Conservation (phyloP, 2,888 invertebrate genomes). For the Ischnus inquisitorius region DNA sequence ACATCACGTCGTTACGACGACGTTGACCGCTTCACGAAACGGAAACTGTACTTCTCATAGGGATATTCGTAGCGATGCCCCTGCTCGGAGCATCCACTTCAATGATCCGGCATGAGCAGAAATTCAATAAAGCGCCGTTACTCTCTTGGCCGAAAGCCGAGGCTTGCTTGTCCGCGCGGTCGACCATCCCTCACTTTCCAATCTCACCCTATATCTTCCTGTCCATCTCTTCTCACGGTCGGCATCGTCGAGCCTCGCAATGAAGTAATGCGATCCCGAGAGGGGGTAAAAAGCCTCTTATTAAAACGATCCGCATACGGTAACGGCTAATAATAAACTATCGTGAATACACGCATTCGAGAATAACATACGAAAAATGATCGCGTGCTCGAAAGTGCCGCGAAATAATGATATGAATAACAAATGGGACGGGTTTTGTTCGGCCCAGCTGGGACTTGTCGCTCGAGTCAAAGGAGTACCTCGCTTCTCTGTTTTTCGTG, state of each 20-base stretch:
- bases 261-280: neutral
- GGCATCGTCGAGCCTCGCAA: neutral
- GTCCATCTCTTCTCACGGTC: too few relatives aligned
- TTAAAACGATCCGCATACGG: neutral
- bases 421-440: constrained; percentile 33
- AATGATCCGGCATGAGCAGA: constrained; percentile 48
- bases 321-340: neutral
- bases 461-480: constrained; percentile 48
- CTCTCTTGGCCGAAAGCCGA: constrained; percentile 45
- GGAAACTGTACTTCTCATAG: neutral
- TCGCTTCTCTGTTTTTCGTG: neutral
- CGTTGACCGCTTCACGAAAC: too few relatives aligned
- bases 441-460: constrained; percentile 17
- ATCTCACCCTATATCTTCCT: neutral
- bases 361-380: constrained; percentile 6
- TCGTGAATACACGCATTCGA: neutral
- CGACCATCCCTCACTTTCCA: constrained; percentile 3
- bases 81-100: too few relatives aligned
- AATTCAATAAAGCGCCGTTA: constrained; percentile 77
- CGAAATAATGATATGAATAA: constrained; percentile 55
- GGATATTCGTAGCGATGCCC: neutral
- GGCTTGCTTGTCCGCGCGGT: neutral
- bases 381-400: constrained; percentile 27
- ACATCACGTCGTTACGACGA: neutral
- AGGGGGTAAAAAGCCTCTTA: neutral